A percentile compares a stretch with the other conserved stretches of the same genome.
phyloP scores from a whole-genome alignment of 37 sponge, comb jelly and placozoan species.

The Crambe crambe region DNA sequence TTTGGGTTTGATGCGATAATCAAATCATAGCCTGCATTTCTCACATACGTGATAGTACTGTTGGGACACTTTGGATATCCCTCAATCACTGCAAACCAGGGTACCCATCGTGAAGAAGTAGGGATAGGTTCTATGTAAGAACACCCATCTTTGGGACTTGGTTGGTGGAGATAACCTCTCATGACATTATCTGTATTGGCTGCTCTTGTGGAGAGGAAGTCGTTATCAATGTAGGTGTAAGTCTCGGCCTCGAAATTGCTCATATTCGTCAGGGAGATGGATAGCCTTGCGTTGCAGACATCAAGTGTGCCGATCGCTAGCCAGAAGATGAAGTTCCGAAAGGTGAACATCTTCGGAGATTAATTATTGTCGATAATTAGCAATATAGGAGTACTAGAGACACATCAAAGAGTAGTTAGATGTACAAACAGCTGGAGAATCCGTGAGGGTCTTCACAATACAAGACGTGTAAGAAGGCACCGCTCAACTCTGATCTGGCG shows the following conservation, averaged over 20 bases:
- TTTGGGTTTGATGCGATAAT: slow-evolving; percentile 1
- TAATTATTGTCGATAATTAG: too few species aligned
- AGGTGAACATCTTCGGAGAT: too few species aligned
- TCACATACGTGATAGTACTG: slow-evolving; percentile 19
- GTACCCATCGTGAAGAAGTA: neutral
- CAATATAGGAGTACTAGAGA: too few species aligned
- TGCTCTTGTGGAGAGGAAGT: neutral
- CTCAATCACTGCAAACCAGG: slow-evolving; percentile 32
- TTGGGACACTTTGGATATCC: slow-evolving; percentile 12
- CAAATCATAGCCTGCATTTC: slow-evolving; percentile 36
- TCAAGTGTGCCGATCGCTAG: too few species aligned
- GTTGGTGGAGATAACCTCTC: slow-evolving; percentile 1
- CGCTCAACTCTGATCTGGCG: too few species aligned
- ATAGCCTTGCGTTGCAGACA: neutral
- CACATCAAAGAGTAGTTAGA: too few species aligned
- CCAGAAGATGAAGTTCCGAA: too few species aligned
- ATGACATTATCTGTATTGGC: neutral
- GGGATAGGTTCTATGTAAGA: slow-evolving; percentile 2
- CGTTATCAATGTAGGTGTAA: neutral
- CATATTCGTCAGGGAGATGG: neutral
- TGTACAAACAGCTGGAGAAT: too few species aligned
- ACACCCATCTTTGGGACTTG: slow-evolving; percentile 6
- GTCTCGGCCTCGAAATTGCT: neutral
- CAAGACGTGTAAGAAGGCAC: too few species aligned
- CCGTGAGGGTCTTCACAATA: too few species aligned